Conservation (phyloP, 1,140 invertebrate genomes). For the Formica exsecta region DNA sequence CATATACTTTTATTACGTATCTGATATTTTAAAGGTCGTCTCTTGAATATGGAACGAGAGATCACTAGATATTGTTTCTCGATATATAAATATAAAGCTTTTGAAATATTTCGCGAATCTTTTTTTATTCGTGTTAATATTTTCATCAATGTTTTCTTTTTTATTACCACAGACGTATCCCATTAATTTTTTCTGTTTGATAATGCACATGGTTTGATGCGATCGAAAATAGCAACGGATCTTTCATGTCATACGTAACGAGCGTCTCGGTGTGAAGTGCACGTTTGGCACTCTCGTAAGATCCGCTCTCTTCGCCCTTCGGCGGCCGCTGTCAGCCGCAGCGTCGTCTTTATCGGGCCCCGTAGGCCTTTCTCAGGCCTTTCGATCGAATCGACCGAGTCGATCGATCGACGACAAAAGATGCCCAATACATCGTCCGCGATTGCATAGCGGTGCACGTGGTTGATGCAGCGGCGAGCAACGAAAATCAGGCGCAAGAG, state of each 20-base stretch:
- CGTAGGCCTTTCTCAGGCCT: conserved; percentile 35
- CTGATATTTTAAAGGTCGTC: background rate
- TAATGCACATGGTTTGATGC: background rate
- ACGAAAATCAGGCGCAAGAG: conserved; percentile 59
- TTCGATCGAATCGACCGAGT: conserved; percentile 53
- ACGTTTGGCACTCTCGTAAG: background rate
- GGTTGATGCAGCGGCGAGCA: conserved; percentile 36
- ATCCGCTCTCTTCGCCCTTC: background rate
- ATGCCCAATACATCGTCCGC: conserved; percentile 33
- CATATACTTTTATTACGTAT: background rate
- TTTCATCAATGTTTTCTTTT: background rate
- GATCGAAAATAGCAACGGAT: conserved; percentile 12
- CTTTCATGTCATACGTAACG: conserved; percentile 17
- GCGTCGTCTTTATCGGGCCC: conserved; percentile 64
- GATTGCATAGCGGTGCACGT: conserved; percentile 73
- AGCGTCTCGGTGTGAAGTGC: conserved; percentile 19
- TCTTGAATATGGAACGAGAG: background rate
- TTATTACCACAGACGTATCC: too few species aligned
- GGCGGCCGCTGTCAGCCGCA: conserved; percentile 18
- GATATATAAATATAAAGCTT: background rate
- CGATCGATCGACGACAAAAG: conserved; percentile 70
- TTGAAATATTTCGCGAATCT: background rate
- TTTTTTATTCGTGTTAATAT: background rate
- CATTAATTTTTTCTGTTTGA: conserved; percentile 10
- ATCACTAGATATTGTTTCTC: background rate